Percentiles rank a stretch among this genome's conserved stretches.
These are phyloP conservation scores for Paedocypris micromegethes DNA, from an alignment of 2,797 vertebrate species.

Conservation along the genomic window DNA sequence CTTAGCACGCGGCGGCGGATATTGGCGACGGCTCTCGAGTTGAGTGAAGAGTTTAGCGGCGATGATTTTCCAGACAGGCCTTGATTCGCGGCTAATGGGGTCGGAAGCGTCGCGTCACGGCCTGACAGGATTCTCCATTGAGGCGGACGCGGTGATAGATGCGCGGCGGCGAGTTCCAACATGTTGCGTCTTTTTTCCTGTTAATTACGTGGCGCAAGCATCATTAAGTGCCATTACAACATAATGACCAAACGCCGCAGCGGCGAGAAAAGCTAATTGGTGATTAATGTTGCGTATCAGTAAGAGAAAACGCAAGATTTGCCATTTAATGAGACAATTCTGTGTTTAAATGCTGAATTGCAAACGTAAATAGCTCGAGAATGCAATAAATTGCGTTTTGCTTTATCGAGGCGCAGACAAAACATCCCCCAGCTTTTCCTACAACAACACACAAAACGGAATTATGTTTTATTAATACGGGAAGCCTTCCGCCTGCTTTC, in stretches of 20 bases:
- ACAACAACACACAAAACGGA: slow-evolving; percentile 82
- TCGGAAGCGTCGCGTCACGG: slow-evolving; percentile 65
- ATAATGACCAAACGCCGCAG: slow-evolving; percentile 90
- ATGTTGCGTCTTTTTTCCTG: slow-evolving; percentile 76
- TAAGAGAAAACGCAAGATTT: slow-evolving; percentile 90
- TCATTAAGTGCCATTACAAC: slow-evolving; percentile 99
- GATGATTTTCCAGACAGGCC: slow-evolving; percentile 56
- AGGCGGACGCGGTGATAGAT: slow-evolving; percentile 76
- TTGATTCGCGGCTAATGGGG: slow-evolving; percentile 73
- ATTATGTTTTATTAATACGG: slow-evolving; percentile 89
- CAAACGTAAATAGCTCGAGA: slow-evolving; percentile 56
- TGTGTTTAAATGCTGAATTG: slow-evolving; percentile 89
- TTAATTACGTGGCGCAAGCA: slow-evolving; percentile 84
- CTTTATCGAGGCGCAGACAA: slow-evolving; percentile 9
- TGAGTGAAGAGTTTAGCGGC: no score
- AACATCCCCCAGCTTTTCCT: slow-evolving; percentile 35
- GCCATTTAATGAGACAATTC: slow-evolving; percentile 88
- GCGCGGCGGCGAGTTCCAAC: slow-evolving; percentile 60
- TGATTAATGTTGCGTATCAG: slow-evolving; percentile 99
- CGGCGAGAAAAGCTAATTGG: slow-evolving; percentile 95
- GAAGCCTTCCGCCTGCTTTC: slow-evolving; percentile 78
- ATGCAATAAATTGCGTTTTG: neutral
- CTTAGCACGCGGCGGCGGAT: no score
- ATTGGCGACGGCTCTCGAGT: no score
- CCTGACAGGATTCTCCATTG: slow-evolving; percentile 59